Evolutionary conservation across 1,140 invertebrate genomes (phyloP).

Genomic region (Nephotettix cincticeps): DNA sequence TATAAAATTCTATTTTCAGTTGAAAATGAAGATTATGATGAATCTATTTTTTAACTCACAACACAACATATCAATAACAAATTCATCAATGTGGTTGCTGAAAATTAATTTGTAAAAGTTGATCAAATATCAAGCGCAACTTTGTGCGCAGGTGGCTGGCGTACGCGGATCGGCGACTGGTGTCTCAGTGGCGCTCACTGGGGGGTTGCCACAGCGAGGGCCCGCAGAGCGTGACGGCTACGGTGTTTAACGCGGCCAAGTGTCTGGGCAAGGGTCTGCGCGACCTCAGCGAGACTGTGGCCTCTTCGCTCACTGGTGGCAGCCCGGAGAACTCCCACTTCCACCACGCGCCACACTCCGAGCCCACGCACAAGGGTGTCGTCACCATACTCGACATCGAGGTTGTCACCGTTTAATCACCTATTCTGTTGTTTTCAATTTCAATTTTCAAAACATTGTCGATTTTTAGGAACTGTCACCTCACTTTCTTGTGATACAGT

Average conservation of each 20-base stretch:
- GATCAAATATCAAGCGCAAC: too few relatives aligned
- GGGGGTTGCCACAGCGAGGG: conserved; percentile 61
- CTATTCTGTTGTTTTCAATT: too few relatives aligned
- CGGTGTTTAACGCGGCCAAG: conserved; percentile 93
- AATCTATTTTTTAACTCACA: too few relatives aligned
- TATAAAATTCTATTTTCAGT: too few relatives aligned
- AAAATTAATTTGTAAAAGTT: too few relatives aligned
- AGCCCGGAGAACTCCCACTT: conserved; percentile 39
- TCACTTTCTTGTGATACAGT: too few relatives aligned
- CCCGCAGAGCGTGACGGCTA: conserved; percentile 89
- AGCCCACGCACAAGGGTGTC: conserved; percentile 70
- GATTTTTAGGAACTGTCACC: too few relatives aligned
- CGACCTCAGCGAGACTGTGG: conserved; percentile 92
- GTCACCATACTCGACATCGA: conserved; percentile 87
- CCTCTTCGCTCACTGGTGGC: conserved; percentile 78
- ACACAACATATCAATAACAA: too few relatives aligned
- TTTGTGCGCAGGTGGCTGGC: conserved; percentile 51
- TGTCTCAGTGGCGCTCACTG: conserved; percentile 56
- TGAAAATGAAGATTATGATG: too few relatives aligned
- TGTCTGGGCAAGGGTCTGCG: conserved; percentile 80
- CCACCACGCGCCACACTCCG: conserved; percentile 46
- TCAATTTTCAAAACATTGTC: too few relatives aligned
- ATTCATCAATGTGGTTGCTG: too few relatives aligned
- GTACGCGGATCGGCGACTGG: conserved; percentile 61
- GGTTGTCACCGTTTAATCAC: too few relatives aligned